These are phyloP conservation scores for Xestobium rufovillosum DNA, from an alignment of 2,888 invertebrate species.

Conservation along the genomic window DNA sequence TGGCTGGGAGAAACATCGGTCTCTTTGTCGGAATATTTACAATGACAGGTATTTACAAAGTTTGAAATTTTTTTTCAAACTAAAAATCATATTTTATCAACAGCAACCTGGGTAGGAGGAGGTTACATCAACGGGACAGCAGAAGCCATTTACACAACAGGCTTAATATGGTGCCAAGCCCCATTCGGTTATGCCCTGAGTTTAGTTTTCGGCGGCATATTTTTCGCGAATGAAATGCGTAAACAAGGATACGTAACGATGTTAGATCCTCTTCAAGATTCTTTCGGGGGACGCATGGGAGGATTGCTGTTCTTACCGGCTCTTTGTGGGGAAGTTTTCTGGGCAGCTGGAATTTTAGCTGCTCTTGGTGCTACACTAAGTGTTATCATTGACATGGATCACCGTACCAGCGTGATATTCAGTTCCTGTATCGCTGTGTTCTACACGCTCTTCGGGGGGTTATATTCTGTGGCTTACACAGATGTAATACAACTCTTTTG, in stretches of 20 bases:
- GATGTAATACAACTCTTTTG: conserved; percentile 97
- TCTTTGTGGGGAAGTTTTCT: conserved; percentile 95
- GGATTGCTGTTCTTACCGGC: conserved; percentile 94
- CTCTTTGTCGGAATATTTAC: conserved; percentile 97
- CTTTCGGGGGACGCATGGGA: conserved; percentile 96
- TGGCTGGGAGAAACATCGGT: conserved; percentile 95
- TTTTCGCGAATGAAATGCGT: conserved; percentile 98
- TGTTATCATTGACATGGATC: conserved; percentile 95
- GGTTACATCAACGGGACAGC: conserved; percentile 99
- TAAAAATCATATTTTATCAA: too few relatives aligned
- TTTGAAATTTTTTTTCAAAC: too few relatives aligned
- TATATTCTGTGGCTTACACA: conserved; percentile 97
- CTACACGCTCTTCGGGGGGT: conserved; percentile 95
- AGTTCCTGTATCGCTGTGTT: conserved; percentile 94
- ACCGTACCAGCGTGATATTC: conserved; percentile 84
- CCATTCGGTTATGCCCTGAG: conserved; percentile 98
- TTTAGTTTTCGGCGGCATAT: conserved; percentile 90
- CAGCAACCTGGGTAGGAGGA: conserved; percentile 99
- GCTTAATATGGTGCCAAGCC: conserved; percentile 96
- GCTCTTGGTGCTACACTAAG: conserved; percentile 93
- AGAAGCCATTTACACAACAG: conserved; percentile 89
- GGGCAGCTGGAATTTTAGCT: conserved; percentile 97
- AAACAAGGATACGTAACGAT: conserved; percentile 97
- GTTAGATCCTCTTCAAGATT: conserved; percentile 96
- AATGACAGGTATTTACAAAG: conserved; percentile 99